Base-by-base conservation (phyloP, 2,113 vertebrate species). In the Erythrocercus mccallii region DNA sequence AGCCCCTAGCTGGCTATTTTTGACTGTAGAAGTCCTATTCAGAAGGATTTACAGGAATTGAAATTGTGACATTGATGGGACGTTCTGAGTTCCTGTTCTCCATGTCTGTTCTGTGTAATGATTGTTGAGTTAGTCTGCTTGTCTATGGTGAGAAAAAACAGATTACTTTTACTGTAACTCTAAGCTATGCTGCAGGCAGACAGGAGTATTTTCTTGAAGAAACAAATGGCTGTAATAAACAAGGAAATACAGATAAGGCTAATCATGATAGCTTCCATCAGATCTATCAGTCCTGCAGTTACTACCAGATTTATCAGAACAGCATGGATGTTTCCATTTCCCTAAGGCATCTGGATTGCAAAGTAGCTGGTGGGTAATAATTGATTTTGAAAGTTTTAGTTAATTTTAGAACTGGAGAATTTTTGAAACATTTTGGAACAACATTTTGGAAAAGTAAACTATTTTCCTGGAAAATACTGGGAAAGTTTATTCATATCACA, bases 181-280 rank as follows among this genome's bases (percentile, higher is more conserved):
- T 84, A 81, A 95, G 82, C 48, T 96, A 66, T 95, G 80, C 94
- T 96, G 35, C 72, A 95, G 92, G 90, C 94, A 97, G 79, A 95
- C 86, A 51, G 77, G 60, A 90, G 18, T 89, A 71, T 85, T 97
- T 96, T 94, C 88, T 81, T 96, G 93, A 96, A 96, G 88, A 83
- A 96, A 90, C 95, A 95, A 91, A 94, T 73, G 69, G 12, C 66
- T 96, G 64, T 87, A 96, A 95, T 92, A 97, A 96, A 96, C 56
- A 94, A 94, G 81, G 90, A 95, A 85, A 96, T 94, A 92, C 11
- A 94, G 86, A 92, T 78, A 22, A 82, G 44, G 54, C 56, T 92
- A 94, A 73, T 83, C 80, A 79, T 16, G 23, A 61, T 88, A 70
- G 83, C 31, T 93, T 93, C 87, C 48, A 93, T 95, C 70, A 70